These are phyloP conservation scores for Caracal caracal DNA, from an alignment of 2,113 vertebrate species.

Conservation along the genomic window DNA sequence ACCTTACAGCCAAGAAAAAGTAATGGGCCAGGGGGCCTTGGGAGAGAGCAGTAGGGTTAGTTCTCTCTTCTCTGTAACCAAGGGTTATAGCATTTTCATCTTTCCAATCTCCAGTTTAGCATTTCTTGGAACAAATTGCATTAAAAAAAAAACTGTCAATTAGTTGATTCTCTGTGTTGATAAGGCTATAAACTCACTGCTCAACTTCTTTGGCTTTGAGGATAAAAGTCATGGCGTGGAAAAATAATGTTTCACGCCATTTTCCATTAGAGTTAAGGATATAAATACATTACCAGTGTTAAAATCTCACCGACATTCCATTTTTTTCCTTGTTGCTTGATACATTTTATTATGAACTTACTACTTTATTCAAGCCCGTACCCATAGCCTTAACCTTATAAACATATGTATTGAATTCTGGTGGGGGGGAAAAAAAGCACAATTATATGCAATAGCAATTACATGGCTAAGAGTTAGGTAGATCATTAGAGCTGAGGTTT, in stretches of 20 bases:
- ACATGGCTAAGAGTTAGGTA: not conserved
- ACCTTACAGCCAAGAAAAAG: not conserved
- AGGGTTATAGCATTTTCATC: not conserved
- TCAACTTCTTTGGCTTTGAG: conserved; percentile 37
- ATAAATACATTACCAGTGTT: not conserved
- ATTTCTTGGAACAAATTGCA: not conserved
- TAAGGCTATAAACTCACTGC: conserved; percentile 14
- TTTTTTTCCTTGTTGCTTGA: not conserved
- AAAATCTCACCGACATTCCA: conserved; percentile 24
- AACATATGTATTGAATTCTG: not conserved
- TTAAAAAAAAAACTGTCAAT: not conserved
- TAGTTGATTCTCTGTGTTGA: conserved; percentile 14
- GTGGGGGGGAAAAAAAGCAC: not conserved
- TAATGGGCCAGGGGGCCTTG: not conserved
- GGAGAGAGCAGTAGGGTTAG: not conserved
- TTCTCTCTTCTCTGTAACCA: not conserved
- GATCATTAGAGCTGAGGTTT: not conserved
- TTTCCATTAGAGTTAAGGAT: conserved; percentile 51
- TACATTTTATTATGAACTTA: not conserved
- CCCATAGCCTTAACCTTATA: not conserved
- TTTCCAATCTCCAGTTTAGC: not conserved
- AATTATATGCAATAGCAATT: not conserved
- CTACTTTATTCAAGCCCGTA: not conserved
- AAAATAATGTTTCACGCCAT: conserved; percentile 43
- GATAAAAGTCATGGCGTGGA: not conserved